Evolutionary conservation across 2,113 vertebrate species (phyloP), one percentile per base, ranked within the genome.

Genomic region (Telmatochromis sp.): DNA sequence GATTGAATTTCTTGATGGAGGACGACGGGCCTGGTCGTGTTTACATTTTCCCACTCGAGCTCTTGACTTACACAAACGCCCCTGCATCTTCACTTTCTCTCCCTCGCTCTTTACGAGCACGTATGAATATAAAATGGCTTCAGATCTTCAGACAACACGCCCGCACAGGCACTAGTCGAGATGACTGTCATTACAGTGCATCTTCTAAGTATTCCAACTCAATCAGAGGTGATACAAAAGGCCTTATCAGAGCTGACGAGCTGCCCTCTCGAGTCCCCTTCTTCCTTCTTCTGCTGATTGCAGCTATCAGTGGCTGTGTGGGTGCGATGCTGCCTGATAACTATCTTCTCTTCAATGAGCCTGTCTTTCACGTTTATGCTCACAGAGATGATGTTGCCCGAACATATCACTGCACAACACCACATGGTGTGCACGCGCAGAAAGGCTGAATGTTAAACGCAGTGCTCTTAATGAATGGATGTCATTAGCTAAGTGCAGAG

Each of bases 201-300:
- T 88, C 87, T 89, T 89, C 79, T 86, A 89, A 94, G 93, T 91
- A 83, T 93, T 87, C 73, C 83, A 87, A 86, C 91, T 92, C 95
- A 95, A 94, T 95, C 95, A 95, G 92, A 84, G 85, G 58, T 58
- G 87, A 87, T 80, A 86, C 80, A 80, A 89, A 94, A 90, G 89
- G 87, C 87, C 83, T 90, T 84, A 87, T 91, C 89, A 87, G 82
- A 33, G 78, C 90, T 89, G 93, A 94, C 87, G 90, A 95, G 93
- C 83, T 60, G 79, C 75, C 85, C 93, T 90, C 95, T 95, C 70
- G 26, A 94, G 90, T 70, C 89, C 73, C 81, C 91, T 91, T 94
- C 93, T 92, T 87, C 84, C 89, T 91, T 65, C 93, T 95, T 78
- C 75, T 85, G 57, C 91, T 95, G 95, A 95, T 95, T 95, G 94